Conservation (phyloP, 2,888 invertebrate species). For the Cinara cedri region DNA sequence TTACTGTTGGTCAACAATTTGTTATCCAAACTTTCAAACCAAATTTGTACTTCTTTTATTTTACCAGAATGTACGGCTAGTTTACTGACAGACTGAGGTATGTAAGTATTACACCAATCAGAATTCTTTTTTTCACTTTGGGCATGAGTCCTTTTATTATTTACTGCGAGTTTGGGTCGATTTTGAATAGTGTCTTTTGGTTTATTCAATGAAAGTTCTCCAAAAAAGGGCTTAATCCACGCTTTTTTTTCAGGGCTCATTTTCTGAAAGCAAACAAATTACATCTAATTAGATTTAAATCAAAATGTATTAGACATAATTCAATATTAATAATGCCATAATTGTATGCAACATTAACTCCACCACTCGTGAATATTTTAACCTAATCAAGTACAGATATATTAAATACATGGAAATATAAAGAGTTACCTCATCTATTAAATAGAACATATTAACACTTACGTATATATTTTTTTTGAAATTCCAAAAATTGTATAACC, state of each 20-base stretch:
- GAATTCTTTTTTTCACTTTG: conserved; percentile 9
- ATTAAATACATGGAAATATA: too few relatives aligned
- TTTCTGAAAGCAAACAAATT: not conserved
- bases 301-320: not conserved
- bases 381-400: too few relatives aligned
- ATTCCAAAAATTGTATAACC: too few relatives aligned
- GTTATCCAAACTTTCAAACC: conserved; percentile 69
- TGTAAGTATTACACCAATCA: conserved; percentile 69
- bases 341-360: too few relatives aligned
- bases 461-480: too few relatives aligned
- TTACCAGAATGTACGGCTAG: conserved; percentile 79
- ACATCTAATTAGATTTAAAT: not conserved
- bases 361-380: too few relatives aligned
- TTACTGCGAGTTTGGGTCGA: not conserved
- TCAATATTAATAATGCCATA: too few relatives aligned
- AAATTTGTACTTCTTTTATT: conserved; percentile 73
- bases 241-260: conserved; percentile 57
- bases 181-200: not conserved
- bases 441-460: too few relatives aligned
- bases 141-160: conserved; percentile 6
- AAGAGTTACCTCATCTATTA: too few relatives aligned
- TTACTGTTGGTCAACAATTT: conserved; percentile 5
- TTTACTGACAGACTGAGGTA: conserved; percentile 69
- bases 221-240: conserved; percentile 58
- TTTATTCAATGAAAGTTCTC: not conserved